Evolutionary conservation across 1,140 invertebrate genomes (phyloP), one percentile per base, ranked within the genome.

Genomic region (Drosophila repletoides): DNA sequence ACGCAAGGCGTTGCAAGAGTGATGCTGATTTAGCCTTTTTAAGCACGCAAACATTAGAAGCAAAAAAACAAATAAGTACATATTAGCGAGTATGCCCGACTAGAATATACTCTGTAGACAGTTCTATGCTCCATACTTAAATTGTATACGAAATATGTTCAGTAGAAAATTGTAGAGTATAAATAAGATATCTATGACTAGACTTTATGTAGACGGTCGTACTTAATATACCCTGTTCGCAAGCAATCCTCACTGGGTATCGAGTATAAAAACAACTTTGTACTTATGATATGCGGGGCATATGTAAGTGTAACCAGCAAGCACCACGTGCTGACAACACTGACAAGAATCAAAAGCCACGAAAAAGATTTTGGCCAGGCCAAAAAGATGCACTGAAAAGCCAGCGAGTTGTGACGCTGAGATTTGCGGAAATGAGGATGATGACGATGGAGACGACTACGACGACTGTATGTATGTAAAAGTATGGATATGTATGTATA

Each of bases 341-440:
- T 43, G 66, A 51, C 64, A 49, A 38, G 31, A 56, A 69, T 43
- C 52, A 17, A 56, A 52, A 52, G 12, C 64, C 9, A 55, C 15
- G 14, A 31, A 21, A 21, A 33, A 43, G 40, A 49, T 49, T 49
- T 38, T 49, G 45, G 31, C 17, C 33, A 21, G 40, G 28, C 45
- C 10, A 61, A 49, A 31, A 45, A 53, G 56, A 55, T 29, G 67
- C 76, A 56, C 58, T 61, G 65, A 58, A 69, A 84, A 79, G 66
- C 49, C 53, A 67, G 41, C 71, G 79, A 77, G 75, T 72, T 61
- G 79, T 72, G 74, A 72, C 69, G 80, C 67, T 60, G 76, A 72
- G 64, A 66, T 45, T 53, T 64, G 60, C 68, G 55, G 66, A 68
- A 66, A 70, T 63, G 61, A 56, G 41, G 48, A 38, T 29, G 33